Evolutionary conservation across 1,140 invertebrate genomes (phyloP).

Genomic region (Drosophila repletoides): DNA sequence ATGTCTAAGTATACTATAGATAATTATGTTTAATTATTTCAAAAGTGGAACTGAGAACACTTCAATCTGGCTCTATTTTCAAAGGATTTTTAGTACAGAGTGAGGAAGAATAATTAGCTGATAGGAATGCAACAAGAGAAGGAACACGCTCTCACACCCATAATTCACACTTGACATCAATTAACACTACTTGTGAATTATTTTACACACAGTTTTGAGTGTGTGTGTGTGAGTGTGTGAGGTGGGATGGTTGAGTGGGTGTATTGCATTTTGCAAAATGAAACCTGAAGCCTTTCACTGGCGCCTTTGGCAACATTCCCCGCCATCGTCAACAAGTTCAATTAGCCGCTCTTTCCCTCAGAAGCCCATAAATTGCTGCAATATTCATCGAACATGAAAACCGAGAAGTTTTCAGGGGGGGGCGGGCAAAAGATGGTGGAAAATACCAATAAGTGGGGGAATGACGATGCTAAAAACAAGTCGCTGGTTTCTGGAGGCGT

Average conservation of each 20-base stretch:
- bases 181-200: constrained; percentile 38
- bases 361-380: constrained; percentile 24
- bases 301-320: constrained; percentile 10
- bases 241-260: too few relatives aligned
- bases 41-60: too few relatives aligned
- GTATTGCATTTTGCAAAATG: constrained; percentile 15
- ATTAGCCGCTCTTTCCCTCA: constrained; percentile 21
- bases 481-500: constrained; percentile 1
- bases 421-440: neutral
- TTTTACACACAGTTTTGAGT: constrained; percentile 13
- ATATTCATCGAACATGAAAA: constrained; percentile 60
- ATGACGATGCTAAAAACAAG: constrained; percentile 11
- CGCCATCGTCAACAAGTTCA: constrained; percentile 55
- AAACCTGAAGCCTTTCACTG: constrained; percentile 1
- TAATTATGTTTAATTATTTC: too few relatives aligned
- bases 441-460: constrained; percentile 17
- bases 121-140: too few relatives aligned
- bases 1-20: too few relatives aligned
- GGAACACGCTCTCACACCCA: neutral
- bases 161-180: constrained; percentile 35
- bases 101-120: too few relatives aligned
- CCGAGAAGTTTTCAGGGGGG: constrained; percentile 60
- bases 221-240: too few relatives aligned
- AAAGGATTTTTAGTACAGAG: neutral
- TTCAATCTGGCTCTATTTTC: too few relatives aligned